These are phyloP conservation scores for Serranus cabrilla DNA, from an alignment of 2,797 vertebrate genomes.

Conservation along the genomic window DNA sequence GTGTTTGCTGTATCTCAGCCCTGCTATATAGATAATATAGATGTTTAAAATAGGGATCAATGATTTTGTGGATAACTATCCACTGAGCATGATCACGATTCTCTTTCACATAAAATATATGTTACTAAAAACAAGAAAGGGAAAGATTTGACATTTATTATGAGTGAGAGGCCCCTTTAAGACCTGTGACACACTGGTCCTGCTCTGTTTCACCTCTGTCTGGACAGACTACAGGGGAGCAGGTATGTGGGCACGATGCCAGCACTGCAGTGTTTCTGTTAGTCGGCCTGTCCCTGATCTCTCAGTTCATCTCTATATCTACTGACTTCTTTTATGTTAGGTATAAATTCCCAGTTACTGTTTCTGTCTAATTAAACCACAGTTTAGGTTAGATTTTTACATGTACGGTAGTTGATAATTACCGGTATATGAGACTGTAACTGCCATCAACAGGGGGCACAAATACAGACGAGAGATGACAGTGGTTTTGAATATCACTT, in stretches of 20 bases:
- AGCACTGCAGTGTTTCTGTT: conserved; percentile 54
- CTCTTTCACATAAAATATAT: not conserved
- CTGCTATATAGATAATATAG: not conserved
- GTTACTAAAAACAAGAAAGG: not conserved
- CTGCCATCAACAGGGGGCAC: not conserved
- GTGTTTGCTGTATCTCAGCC: not conserved
- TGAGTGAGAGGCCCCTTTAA: conserved; percentile 6
- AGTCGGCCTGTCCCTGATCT: not conserved
- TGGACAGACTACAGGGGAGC: conserved; percentile 26
- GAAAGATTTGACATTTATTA: too few species aligned
- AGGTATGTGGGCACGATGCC: conserved; percentile 42
- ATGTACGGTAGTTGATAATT: not conserved
- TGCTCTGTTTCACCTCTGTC: conserved; percentile 36
- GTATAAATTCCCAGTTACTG: too few species aligned
- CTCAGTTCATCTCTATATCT: not conserved
- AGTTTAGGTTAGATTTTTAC: not conserved
- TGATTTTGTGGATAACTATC: not conserved
- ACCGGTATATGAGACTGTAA: not conserved
- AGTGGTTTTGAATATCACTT: not conserved
- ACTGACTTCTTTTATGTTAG: not conserved
- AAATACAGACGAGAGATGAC: not conserved
- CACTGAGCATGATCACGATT: not conserved
- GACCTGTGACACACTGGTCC: not conserved
- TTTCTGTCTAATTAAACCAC: not conserved
- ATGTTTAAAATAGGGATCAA: not conserved